Percentiles rank a stretch among this genome's conserved stretches.
phyloP scores from a whole-genome alignment of 2,888 invertebrate genomes.

The Drosophila demipolita region DNA sequence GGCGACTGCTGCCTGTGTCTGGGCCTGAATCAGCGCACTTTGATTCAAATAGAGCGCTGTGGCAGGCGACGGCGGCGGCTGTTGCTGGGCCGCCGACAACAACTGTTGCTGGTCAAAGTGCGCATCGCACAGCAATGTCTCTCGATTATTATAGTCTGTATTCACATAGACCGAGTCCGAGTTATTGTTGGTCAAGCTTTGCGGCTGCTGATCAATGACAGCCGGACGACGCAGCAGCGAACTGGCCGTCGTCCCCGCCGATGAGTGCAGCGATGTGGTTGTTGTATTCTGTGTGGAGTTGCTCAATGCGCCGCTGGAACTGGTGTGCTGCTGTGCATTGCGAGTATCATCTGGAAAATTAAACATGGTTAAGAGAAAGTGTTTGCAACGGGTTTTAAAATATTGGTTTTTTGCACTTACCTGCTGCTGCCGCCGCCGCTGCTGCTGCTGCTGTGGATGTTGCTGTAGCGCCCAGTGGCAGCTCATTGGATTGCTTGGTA shows the following conservation, averaged over 20 bases:
- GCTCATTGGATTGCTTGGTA: slow-evolving; percentile 83
- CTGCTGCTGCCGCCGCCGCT: slow-evolving; percentile 31
- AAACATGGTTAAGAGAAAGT: slow-evolving; percentile 40
- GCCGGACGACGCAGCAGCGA: slow-evolving; percentile 36
- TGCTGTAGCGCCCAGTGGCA: slow-evolving; percentile 69
- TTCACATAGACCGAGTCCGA: slow-evolving; percentile 83
- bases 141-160: slow-evolving; percentile 83
- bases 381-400: slow-evolving; percentile 26
- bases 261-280: slow-evolving; percentile 77
- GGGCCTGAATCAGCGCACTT: slow-evolving; percentile 68
- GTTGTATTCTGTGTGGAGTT: slow-evolving; percentile 78
- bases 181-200: slow-evolving; percentile 48
- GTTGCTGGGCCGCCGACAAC: slow-evolving; percentile 70
- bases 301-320: slow-evolving; percentile 65
- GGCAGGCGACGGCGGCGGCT: slow-evolving; percentile 73
- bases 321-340: slow-evolving; percentile 64
- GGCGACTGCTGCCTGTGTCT: slow-evolving; percentile 51
- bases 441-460: slow-evolving; percentile 37
- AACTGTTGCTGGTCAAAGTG: slow-evolving; percentile 76
- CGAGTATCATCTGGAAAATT: slow-evolving; percentile 71
- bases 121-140: slow-evolving; percentile 81
- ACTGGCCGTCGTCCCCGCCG: slow-evolving; percentile 56
- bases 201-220: slow-evolving; percentile 49
- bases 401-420: slow-evolving; percentile 33
- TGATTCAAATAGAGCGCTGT: slow-evolving; percentile 77